These are phyloP conservation scores for Gerris buenoi DNA, from an alignment of 1,140 invertebrate genomes.

Conservation along the genomic window DNA sequence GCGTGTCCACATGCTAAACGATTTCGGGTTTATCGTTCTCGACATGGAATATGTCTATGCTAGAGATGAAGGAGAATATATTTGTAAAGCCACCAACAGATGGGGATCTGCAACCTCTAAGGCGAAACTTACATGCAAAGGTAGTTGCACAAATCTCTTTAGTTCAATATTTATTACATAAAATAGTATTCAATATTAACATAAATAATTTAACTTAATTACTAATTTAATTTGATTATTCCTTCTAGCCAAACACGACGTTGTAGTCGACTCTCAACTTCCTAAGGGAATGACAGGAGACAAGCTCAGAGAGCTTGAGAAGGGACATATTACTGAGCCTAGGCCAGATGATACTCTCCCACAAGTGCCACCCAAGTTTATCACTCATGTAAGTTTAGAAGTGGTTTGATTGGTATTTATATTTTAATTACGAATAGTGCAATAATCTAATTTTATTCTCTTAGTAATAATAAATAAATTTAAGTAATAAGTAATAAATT, in stretches of 20 bases:
- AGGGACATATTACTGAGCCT: slow-evolving; percentile 52
- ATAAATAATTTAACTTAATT: too few species aligned
- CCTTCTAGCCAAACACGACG: slow-evolving; percentile 54
- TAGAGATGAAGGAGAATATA: slow-evolving; percentile 71
- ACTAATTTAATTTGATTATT: too few species aligned
- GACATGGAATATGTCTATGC: slow-evolving; percentile 75
- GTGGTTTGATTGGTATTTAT: too few species aligned
- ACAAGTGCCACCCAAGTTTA: slow-evolving; percentile 61
- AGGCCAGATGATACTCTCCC: slow-evolving; percentile 49
- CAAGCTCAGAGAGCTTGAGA: slow-evolving; percentile 82
- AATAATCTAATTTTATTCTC: too few species aligned
- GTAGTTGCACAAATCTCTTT: too few species aligned
- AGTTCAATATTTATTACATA: too few species aligned
- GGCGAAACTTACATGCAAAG: slow-evolving; percentile 63
- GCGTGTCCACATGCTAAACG: slow-evolving; percentile 76
- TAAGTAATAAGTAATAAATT: too few species aligned
- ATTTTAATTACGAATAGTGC: too few species aligned
- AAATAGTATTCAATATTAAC: too few species aligned
- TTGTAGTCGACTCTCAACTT: slow-evolving; percentile 81
- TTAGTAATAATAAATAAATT: too few species aligned
- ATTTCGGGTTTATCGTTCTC: slow-evolving; percentile 81
- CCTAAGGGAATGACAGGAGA: slow-evolving; percentile 86
- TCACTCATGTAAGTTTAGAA: slow-evolving; percentile 47
- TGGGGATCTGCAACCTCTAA: slow-evolving; percentile 71
- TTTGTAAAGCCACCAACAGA: slow-evolving; percentile 69